Base-by-base conservation (phyloP, 2,113 vertebrate species). In the Cyphomyrus discorhynchus region DNA sequence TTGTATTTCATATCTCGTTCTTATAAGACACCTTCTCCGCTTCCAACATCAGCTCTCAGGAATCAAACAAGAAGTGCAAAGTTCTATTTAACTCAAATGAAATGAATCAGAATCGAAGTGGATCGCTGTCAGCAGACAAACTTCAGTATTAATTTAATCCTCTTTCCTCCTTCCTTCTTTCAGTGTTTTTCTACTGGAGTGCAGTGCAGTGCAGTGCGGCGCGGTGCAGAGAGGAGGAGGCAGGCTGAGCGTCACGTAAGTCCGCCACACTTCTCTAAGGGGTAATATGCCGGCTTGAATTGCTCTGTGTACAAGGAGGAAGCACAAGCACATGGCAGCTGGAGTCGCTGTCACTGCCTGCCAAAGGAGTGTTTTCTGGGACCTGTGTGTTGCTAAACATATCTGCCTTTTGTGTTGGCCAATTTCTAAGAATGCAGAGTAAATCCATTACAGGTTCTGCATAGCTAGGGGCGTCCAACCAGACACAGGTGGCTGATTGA, bases 351-450 rank as follows among this genome's bases (percentile, higher is more conserved):
- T 42, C 49, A 3, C 31, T 56, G 31, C 3, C 88, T 9, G 74
- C 11, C 31, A 49, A 49, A 56, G 42, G 19, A 49, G 82, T 47
- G 82, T 46, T 85, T 85, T 49, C 21, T 47, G 19, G 82, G 49
- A 87, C 86, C 39, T 45, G 35, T 45, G 53, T 58, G 35, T 39
- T 46, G 11, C 17, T 15, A 45, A 15, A 50, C 87, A 66, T 35
- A 35, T 42, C 87, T 88, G 87, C 53, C 87, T 62, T 45, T 53
- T 88, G 39, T 74, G 52, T 46, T 4, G n/a, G 24, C 46, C n/a
- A 88, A 27, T 62, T 86, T n/a, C n/a, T 80, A 86, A 58, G 86
- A n/a, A 31, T 83, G 80, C 24, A 52, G 9, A 90, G 66, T 74
- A 53, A 88, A 88, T 88, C 52, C 52, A 87, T 80, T 86, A 66